phyloP scores from a whole-genome alignment of 2,797 vertebrate species.

The Schizopygopsis pylzovi region DNA sequence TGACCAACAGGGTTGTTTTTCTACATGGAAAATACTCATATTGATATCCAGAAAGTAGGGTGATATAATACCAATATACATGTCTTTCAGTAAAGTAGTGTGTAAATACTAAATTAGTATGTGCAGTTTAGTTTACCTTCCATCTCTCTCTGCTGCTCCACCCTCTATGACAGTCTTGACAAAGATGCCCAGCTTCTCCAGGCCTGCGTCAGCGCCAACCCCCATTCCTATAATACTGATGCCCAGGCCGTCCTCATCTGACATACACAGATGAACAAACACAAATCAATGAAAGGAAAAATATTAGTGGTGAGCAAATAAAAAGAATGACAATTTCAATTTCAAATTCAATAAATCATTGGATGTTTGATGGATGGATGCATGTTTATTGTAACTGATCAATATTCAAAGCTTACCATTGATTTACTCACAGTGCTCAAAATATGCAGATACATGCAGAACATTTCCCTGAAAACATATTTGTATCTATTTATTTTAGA shows the following conservation, averaged over 20 bases:
- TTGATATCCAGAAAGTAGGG: neutral
- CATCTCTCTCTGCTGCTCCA: slow-evolving; percentile 92
- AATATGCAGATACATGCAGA: neutral
- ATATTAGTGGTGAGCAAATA: neutral
- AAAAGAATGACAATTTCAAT: neutral
- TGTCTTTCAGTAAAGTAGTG: too few species aligned
- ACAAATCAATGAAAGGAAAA: slow-evolving; percentile 20
- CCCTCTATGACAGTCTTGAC: slow-evolving; percentile 98
- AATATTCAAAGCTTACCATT: neutral
- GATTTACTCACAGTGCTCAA: neutral
- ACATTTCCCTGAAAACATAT: neutral
- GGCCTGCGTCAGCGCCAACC: slow-evolving; percentile 94
- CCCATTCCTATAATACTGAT: slow-evolving; percentile 99
- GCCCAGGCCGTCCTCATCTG: slow-evolving; percentile 96
- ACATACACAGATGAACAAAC: slow-evolving; percentile 56
- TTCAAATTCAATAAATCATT: neutral
- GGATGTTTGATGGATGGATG: neutral
- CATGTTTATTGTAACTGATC: neutral
- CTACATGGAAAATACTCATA: neutral
- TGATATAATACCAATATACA: neutral
- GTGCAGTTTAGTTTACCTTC: slow-evolving; percentile 80
- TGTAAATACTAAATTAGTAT: neutral
- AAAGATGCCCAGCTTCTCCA: slow-evolving; percentile 98
- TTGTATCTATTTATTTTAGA: neutral
- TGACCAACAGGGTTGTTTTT: neutral